Base-by-base conservation (phyloP, 2,113 vertebrate species). In the Arvicanthis niloticus region DNA sequence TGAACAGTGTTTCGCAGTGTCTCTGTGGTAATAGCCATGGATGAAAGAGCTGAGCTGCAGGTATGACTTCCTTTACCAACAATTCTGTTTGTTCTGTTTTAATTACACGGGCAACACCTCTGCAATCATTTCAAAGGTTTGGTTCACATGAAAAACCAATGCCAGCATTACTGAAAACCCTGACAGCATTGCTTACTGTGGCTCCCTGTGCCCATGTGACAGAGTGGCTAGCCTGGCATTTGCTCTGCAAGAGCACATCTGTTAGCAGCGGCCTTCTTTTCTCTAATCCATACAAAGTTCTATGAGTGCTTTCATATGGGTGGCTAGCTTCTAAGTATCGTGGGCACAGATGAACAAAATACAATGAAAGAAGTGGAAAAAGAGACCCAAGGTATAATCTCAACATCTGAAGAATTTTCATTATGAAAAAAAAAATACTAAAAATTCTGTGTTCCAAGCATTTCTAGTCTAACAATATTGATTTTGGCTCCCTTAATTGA, bases 401-500 rank as follows among this genome's bases (percentile, higher is more conserved):
- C 12, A 48, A 15, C 53, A 37, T 53, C 62, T 62, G 56, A 81
- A 42, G 12, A 65, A 58, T 72, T 91, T 75, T 65, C 17, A 45
- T 75, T 80, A 16, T 45, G 7, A 16, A 85, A 89, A n/a, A 81
- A 40, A 91, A 48, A 42, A 12, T 2, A 13, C 67, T 26, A 56
- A 86, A 60, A 58, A 65, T 37, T 58, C 0, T 42, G 29, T 34
- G 48, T 16, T 65, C 6, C 22, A 29, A 62, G 34, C 13, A 51
- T 80, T 75, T 86, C 24, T 86, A 51, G 15, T 53, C 22, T 22
- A 65, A 12, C 0, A 84, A 29, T 84, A 92, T 40, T 56, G 15
- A 91, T 95, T 85, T 95, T 72, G n/a, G 53, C 51, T 10, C 21
- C 24, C 22, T 89, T 92, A 88, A 80, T 31, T 95, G 85, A 86